Evolutionary conservation across 2,797 vertebrate genomes (phyloP), one percentile per base, ranked within the genome.

Genomic region (Cynodonichthys magdalenae): DNA sequence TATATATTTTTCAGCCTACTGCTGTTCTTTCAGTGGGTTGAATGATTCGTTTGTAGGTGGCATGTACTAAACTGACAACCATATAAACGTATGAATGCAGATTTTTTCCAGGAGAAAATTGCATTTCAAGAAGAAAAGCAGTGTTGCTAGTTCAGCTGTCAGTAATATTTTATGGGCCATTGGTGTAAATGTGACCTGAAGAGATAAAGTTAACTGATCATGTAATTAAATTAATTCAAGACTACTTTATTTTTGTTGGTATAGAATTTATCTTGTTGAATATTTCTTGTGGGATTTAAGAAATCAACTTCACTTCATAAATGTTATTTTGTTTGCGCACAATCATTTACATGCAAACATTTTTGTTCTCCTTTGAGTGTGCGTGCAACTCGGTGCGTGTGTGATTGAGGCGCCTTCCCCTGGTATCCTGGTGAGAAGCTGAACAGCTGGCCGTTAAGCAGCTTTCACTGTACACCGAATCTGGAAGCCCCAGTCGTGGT

Each of bases 361-460:
- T 24, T 48, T 15, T 65, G 34, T 63, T 27, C 24, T 55, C 20
- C 15, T 66, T 14, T 45, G 53, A 58, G 53, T 42, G 42, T 59
- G 44, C 19, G 29, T 59, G 41, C 44, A 11, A 12, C 31, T 52
- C 63, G 47, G 47, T 55, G 53, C 53, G 42, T 67, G 63, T 75
- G 51, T 6, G 60, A 63, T 60, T 71, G 82, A 80, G 75, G 75
- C 70, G 82, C 66, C 74, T 81, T 80, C 54, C 49, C 15, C 67
- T 81, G 81, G 83, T 80, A 74, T 87, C 79, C 72, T 74, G 80
- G 83, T 90, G 82, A 82, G 85, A 89, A 86, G 87, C 84, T 80
- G 88, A 92, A 93, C 92, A 93, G 91, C 93, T 93, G 93, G 90
- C 74, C 81, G 76, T 70, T 93, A 93, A 94, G 92, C 91, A 91